These are phyloP conservation scores for Drosophila prostipennis DNA, from an alignment of 2,888 invertebrate genomes.

Conservation along the genomic window DNA sequence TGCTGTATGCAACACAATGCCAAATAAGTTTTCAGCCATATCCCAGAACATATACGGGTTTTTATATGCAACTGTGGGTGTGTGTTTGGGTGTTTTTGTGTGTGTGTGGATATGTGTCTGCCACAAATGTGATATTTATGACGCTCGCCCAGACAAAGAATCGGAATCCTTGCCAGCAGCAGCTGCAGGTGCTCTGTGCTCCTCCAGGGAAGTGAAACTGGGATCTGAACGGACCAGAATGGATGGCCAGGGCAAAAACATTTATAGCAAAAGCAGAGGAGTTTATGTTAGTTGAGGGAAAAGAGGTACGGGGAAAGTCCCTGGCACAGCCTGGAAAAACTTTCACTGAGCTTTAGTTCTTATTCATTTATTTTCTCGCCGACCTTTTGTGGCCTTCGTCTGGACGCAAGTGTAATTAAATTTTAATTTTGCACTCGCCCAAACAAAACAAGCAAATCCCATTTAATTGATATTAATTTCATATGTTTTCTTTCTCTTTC, in stretches of 20 bases:
- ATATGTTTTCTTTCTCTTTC: constrained; percentile 43
- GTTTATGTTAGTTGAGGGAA: constrained; percentile 37
- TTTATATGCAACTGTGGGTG: constrained; percentile 4
- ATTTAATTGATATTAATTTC: constrained; percentile 71
- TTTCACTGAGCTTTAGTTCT: constrained; percentile 56
- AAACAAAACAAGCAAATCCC: constrained; percentile 38
- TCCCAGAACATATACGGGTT: constrained; percentile 9
- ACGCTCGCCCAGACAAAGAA: constrained; percentile 59
- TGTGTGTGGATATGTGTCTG: constrained; percentile 50
- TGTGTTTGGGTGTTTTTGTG: neutral
- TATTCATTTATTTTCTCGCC: constrained; percentile 45
- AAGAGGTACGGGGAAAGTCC: constrained; percentile 17
- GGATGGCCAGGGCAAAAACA: constrained; percentile 20
- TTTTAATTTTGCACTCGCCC: constrained; percentile 55
- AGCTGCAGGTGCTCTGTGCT: constrained; percentile 40
- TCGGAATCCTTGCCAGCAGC: constrained; percentile 32
- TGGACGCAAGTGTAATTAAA: constrained; percentile 59
- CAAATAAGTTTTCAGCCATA: constrained; percentile 44
- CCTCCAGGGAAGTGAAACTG: constrained; percentile 47
- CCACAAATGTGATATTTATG: constrained; percentile 78
- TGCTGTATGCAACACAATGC: constrained; percentile 72
- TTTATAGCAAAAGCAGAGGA: constrained; percentile 17
- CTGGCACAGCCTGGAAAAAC: constrained; percentile 40
- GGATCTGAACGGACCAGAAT: constrained; percentile 28
- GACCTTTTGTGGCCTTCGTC: constrained; percentile 43